Conservation (phyloP, 1,140 invertebrate species). For the Dermatophagoides farinae region DNA sequence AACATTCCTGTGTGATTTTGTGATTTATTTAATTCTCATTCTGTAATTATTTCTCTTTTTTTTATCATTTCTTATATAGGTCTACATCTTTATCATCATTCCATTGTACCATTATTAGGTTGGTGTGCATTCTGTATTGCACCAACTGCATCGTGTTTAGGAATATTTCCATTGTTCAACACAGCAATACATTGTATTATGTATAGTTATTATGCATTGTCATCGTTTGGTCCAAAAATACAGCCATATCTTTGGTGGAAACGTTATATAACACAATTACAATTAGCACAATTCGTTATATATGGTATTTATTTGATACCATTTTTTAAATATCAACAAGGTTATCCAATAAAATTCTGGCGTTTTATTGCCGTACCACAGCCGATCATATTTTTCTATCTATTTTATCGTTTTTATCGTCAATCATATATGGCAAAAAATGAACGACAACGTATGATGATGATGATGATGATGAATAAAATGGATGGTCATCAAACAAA, state of each 20-base stretch:
- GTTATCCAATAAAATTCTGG: conserved; percentile 1
- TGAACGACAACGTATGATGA: conserved; percentile 2
- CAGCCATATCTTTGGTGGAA: conserved; percentile 34
- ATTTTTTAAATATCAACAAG: conserved; percentile 1
- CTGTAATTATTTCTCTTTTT: too few species aligned
- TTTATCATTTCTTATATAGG: conserved; percentile 30
- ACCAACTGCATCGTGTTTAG: conserved; percentile 29
- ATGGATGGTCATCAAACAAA: too few species aligned
- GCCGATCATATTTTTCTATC: conserved; percentile 11
- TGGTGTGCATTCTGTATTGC: conserved; percentile 9
- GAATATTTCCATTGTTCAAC: conserved; percentile 33
- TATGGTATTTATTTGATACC: not conserved
- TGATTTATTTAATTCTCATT: too few species aligned
- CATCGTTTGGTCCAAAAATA: conserved; percentile 27
- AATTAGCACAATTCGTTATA: conserved; percentile 31
- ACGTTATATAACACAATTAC: conserved; percentile 31
- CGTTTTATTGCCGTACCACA: not conserved
- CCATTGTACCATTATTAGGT: conserved; percentile 25
- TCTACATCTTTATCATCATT: conserved; percentile 70
- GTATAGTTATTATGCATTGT: conserved; percentile 32
- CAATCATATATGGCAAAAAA: not conserved
- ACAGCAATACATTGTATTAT: conserved; percentile 51
- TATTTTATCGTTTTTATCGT: conserved; percentile 2
- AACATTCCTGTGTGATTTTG: too few species aligned
- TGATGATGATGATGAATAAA: too few species aligned